Conservation (phyloP, 1,140 invertebrate genomes). For the Drosophila funebris region DNA sequence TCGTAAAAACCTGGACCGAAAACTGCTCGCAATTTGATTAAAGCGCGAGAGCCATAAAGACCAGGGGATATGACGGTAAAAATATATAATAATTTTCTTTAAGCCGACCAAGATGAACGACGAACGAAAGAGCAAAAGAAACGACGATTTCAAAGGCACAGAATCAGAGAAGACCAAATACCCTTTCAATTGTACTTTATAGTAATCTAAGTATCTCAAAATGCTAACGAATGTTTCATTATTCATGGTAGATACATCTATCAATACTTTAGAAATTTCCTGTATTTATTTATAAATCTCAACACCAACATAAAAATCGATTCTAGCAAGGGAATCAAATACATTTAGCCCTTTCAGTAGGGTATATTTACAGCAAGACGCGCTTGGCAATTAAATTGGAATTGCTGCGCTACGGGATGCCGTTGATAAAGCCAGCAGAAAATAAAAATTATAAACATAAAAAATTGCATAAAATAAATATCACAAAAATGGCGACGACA, state of each 20-base stretch:
- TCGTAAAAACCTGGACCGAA: constrained; percentile 26
- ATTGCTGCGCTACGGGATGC: background rate
- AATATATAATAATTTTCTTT: constrained; percentile 51
- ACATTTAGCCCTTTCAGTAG: background rate
- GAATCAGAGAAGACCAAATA: background rate
- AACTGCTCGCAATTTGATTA: constrained; percentile 62
- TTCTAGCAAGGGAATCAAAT: background rate
- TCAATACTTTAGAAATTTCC: background rate
- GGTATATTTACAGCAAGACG: background rate
- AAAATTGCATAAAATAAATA: constrained; percentile 38
- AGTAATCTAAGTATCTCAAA: too few species aligned
- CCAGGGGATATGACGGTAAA: constrained; percentile 46
- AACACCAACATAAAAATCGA: constrained; percentile 2
- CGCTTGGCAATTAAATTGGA: constrained; percentile 5
- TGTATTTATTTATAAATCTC: background rate
- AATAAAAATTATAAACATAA: constrained; percentile 44
- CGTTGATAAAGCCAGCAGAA: constrained; percentile 7
- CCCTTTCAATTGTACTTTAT: background rate
- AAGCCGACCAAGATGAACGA: constrained; percentile 40
- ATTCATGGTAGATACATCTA: too few species aligned
- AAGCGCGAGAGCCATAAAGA: constrained; percentile 55
- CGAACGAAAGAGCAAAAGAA: background rate
- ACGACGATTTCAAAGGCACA: background rate
- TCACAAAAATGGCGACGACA: constrained; percentile 44
- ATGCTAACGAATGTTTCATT: too few species aligned